Evolutionary conservation across 2,888 invertebrate species (phyloP).

Genomic region (Vanessa cardui): DNA sequence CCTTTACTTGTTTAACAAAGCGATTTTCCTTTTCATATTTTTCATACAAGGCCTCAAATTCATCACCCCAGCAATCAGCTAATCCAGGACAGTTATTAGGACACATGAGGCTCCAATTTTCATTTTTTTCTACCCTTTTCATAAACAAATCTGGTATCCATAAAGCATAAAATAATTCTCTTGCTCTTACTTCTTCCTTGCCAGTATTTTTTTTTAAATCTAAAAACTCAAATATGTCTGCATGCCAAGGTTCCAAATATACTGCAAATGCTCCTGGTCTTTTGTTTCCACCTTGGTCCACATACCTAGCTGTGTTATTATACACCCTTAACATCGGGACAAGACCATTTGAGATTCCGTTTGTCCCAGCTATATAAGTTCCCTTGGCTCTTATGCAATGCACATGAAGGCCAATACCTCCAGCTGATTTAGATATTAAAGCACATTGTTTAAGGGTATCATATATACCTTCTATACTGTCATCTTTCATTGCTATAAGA

Average conservation of each 20-base stretch:
- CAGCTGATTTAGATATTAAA: slow-evolving; percentile 97
- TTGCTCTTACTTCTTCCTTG: slow-evolving; percentile 95
- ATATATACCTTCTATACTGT: slow-evolving; percentile 97
- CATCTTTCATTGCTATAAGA: slow-evolving; percentile 95
- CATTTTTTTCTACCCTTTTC: slow-evolving; percentile 93
- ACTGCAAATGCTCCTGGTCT: slow-evolving; percentile 98
- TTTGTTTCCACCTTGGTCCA: slow-evolving; percentile 99
- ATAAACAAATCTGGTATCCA: slow-evolving; percentile 99
- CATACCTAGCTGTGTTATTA: slow-evolving; percentile 97
- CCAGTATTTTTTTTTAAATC: slow-evolving; percentile 98
- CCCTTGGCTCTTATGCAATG: slow-evolving; percentile 97
- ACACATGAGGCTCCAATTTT: slow-evolving; percentile 97
- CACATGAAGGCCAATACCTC: slow-evolving; percentile 98
- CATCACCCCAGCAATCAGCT: slow-evolving; percentile 95
- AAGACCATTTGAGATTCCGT: slow-evolving; percentile 96
- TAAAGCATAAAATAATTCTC: slow-evolving; percentile 97
- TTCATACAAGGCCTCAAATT: slow-evolving; percentile 94
- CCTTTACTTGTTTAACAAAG: slow-evolving; percentile 87
- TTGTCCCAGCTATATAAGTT: slow-evolving; percentile 95
- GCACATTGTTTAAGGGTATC: slow-evolving; percentile 96
- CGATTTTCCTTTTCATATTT: slow-evolving; percentile 92
- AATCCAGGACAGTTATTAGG: slow-evolving; percentile 96
- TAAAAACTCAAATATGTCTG: slow-evolving; percentile 97
- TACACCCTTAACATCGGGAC: slow-evolving; percentile 98
- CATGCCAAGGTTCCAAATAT: slow-evolving; percentile 99